Conservation (phyloP, 2,888 invertebrate species). For the Venusia cambrica region DNA sequence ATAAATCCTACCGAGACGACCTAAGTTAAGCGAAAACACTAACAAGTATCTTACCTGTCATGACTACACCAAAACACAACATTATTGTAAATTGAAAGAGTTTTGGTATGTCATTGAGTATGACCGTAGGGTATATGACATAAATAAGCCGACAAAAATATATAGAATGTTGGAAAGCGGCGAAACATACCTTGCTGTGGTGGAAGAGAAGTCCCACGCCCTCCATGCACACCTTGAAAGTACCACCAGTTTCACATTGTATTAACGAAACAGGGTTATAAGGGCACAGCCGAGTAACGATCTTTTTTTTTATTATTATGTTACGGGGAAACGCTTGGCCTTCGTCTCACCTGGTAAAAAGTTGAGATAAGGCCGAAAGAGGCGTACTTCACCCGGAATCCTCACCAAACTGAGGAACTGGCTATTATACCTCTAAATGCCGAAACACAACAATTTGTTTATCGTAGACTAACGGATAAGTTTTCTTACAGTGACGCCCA, state of each 20-base stretch:
- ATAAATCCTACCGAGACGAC: conserved; percentile 49
- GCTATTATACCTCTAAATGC: no score
- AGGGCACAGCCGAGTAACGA: no score
- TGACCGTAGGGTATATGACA: conserved; percentile 43
- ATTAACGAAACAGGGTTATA: no score
- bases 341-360: no score
- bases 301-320: no score
- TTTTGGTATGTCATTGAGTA: conserved; percentile 58
- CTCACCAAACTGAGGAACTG: no score
- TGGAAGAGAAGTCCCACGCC: conserved; percentile 99
- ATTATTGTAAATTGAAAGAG: conserved; percentile 29
- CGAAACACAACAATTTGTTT: no score
- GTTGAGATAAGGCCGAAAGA: no score
- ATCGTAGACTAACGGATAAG: no score
- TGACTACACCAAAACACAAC: conserved; percentile 57
- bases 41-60: conserved; percentile 70
- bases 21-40: conserved; percentile 67
- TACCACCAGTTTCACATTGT: conserved; percentile 14
- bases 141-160: conserved; percentile 70
- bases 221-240: conserved; percentile 94
- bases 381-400: no score
- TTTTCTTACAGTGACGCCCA: no score
- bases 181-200: conserved; percentile 95
- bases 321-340: no score
- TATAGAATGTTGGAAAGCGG: conserved; percentile 38